These are phyloP conservation scores for Neodiprion lecontei DNA, from an alignment of 1,140 invertebrate genomes.

Conservation along the genomic window DNA sequence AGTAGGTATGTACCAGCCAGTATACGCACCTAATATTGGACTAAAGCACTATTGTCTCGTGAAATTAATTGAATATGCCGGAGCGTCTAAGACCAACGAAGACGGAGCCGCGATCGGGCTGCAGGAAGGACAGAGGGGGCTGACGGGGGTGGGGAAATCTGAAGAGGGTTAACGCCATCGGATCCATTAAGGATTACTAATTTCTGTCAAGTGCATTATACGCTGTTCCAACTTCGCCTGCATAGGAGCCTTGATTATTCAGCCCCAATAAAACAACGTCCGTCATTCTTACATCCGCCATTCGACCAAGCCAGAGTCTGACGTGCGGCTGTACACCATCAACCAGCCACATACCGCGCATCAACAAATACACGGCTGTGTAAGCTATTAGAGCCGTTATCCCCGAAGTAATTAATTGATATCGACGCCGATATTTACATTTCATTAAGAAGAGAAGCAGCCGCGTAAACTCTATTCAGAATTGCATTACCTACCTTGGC, in stretches of 20 bases:
- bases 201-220: conserved; percentile 44
- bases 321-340: not conserved
- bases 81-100: conserved; percentile 11
- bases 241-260: too few species aligned
- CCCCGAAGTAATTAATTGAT: not conserved
- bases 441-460: not conserved
- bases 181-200: conserved; percentile 49
- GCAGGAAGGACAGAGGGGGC: not conserved
- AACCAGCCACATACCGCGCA: not conserved
- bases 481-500: not conserved
- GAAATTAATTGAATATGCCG: conserved; percentile 16
- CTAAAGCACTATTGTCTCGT: conserved; percentile 14
- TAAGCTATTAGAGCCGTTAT: not conserved
- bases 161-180: conserved; percentile 14
- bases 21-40: conserved; percentile 5
- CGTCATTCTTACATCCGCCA: not conserved
- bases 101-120: not conserved
- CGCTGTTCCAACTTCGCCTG: not conserved
- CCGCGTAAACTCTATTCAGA: not conserved
- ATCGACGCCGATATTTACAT: not conserved
- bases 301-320: not conserved
- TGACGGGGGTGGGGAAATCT: not conserved
- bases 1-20: not conserved
- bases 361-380: not conserved
- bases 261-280: too few species aligned